Base-by-base conservation (phyloP, 1,140 invertebrate genomes). In the Bombus huntii region DNA sequence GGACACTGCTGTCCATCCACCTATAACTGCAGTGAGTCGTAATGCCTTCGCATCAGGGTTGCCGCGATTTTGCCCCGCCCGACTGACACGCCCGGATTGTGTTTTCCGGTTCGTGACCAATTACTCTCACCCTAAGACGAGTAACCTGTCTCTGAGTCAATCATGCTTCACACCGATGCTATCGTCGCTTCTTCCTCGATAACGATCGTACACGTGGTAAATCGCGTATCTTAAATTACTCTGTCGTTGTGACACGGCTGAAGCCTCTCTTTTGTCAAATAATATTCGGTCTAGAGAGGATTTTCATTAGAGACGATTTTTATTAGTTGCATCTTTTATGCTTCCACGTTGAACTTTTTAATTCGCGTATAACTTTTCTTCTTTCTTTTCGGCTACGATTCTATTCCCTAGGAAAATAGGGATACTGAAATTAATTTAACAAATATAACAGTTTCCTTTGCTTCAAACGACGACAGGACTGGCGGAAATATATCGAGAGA, bases 1-100 rank as follows among this genome's bases (percentile, higher is more conserved):
- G 98, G 97, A 39, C 97, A 98, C 92, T 98, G 98, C 93, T 98
- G 98, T 93, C 97, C 98, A 37, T 97, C 97, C 66, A 97, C 97
- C 90, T 98, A 98, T 91, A 97, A 97, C 88, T 98, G 98, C 91
- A 96, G 97, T 96, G 95, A 96, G 96, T 96, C 90, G 68, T 66
- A 66, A 88, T 74, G 77, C 53, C 34, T 82, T 82, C 31, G 79
- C 88, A 82, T 66, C 83, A 76, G 78, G 62, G 70, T 81, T 81
- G 77, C 75, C 47, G 42, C 47, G 62, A 74, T 74, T 73, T 53
- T 72, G 87, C 72, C 53, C 76, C 86, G 37, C 53, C 62, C 71
- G 53, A 73, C 62, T 8, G 34, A 34, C 66, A 39, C 53, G 44
- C 57, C 75, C 83, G 87, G 84, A 53, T 86, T 86, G 87, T 75